Conservation (phyloP, 1,140 invertebrate genomes). For the Hydropsyche tenuis region DNA sequence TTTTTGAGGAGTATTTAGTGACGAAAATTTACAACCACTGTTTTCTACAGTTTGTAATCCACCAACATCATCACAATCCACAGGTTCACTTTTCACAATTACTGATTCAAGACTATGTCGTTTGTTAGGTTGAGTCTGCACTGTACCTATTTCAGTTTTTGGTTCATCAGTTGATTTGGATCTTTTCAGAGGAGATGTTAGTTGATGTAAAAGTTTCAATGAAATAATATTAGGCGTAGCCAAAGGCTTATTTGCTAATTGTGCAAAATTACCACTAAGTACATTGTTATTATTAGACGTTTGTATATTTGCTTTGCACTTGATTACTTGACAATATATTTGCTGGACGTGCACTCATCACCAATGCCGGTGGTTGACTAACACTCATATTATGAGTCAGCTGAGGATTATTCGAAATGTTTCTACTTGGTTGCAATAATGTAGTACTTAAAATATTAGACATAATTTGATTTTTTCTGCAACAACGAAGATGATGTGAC, state of each 20-base stretch:
- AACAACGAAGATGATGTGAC: slow-evolving; percentile 45
- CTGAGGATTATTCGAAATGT: slow-evolving; percentile 56
- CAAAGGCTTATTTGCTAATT: slow-evolving; percentile 54
- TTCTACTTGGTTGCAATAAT: slow-evolving; percentile 58
- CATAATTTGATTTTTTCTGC: slow-evolving; percentile 56
- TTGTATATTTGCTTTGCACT: slow-evolving; percentile 21
- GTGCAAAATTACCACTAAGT: slow-evolving; percentile 52
- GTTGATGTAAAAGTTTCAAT: slow-evolving; percentile 63
- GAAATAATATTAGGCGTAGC: slow-evolving; percentile 58
- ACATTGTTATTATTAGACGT: slow-evolving; percentile 11
- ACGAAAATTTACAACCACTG: slow-evolving; percentile 53
- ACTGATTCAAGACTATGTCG: slow-evolving; percentile 62
- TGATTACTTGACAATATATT: slow-evolving; percentile 48
- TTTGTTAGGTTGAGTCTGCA: slow-evolving; percentile 60
- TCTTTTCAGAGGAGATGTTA: slow-evolving; percentile 63
- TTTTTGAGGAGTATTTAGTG: slow-evolving; percentile 54
- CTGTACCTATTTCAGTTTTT: slow-evolving; percentile 59
- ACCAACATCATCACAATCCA: slow-evolving; percentile 57
- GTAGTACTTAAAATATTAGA: slow-evolving; percentile 61
- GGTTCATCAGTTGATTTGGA: slow-evolving; percentile 64
- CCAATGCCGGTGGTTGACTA: slow-evolving; percentile 62
- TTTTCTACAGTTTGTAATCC: slow-evolving; percentile 34
- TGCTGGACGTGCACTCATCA: slow-evolving; percentile 60
- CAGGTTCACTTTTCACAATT: slow-evolving; percentile 61
- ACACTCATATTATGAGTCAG: slow-evolving; percentile 61